Conservation (phyloP, 2,888 invertebrate species). For the Vandiemenella viatica region DNA sequence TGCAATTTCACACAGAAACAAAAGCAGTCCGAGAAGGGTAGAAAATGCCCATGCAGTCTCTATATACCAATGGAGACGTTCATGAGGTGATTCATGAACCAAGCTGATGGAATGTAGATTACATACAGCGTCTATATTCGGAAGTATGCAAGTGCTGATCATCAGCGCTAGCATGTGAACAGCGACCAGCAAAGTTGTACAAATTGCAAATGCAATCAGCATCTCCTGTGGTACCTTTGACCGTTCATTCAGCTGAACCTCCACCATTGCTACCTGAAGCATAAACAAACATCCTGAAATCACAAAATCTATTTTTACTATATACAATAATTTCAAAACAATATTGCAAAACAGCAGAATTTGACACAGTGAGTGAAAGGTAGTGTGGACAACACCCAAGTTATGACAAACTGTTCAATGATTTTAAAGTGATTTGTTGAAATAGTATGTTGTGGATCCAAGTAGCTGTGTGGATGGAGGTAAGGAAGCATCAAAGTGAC, state of each 20-base stretch:
- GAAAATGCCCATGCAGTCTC: conserved; percentile 97
- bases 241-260: conserved; percentile 71
- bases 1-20: conserved; percentile 89
- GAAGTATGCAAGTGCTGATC: conserved; percentile 97
- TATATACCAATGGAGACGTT: conserved; percentile 83
- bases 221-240: conserved; percentile 59
- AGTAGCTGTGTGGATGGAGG: too few species aligned
- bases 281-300: too few species aligned
- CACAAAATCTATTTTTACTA: too few species aligned
- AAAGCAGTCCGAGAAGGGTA: conserved; percentile 78
- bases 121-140: conserved; percentile 94
- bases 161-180: conserved; percentile 96
- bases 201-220: conserved; percentile 83
- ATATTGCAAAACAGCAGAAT: too few species aligned
- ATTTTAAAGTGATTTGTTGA: too few species aligned
- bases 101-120: conserved; percentile 75
- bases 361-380: too few species aligned
- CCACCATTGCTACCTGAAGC: conserved; percentile 96
- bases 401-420: too few species aligned
- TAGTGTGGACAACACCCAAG: too few species aligned
- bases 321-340: too few species aligned
- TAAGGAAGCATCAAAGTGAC: too few species aligned
- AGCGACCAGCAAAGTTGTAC: conserved; percentile 88
- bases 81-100: conserved; percentile 79
- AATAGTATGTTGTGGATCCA: too few species aligned